phyloP scores from a whole-genome alignment of 2,888 invertebrate species.

The Boloria euphrosyne region DNA sequence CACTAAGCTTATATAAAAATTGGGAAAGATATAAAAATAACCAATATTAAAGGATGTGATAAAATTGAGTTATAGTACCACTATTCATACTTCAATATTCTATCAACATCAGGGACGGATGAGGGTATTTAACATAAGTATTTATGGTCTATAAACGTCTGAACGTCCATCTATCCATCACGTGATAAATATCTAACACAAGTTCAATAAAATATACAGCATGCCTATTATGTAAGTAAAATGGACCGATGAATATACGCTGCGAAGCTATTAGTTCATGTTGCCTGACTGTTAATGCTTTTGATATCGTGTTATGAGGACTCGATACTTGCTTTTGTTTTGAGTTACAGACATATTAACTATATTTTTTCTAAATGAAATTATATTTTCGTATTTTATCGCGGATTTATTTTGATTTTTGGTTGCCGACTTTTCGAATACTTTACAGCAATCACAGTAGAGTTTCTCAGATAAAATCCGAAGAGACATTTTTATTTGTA shows the following conservation, averaged over 20 bases:
- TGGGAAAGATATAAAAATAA: neutral
- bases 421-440: too few relatives aligned
- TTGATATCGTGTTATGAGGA: conserved; percentile 6
- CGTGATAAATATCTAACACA: conserved; percentile 9
- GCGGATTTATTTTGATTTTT: too few relatives aligned
- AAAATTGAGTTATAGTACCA: conserved; percentile 16
- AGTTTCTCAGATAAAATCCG: too few relatives aligned
- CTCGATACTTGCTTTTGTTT: neutral
- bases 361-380: neutral
- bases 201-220: neutral
- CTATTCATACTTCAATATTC: conserved; percentile 21
- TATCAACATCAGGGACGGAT: conserved; percentile 18
- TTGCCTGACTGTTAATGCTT: conserved; percentile 6
- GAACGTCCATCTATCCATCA: conserved; percentile 26
- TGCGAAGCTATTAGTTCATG: conserved; percentile 10
- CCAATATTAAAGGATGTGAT: conserved; percentile 4
- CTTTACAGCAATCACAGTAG: too few relatives aligned
- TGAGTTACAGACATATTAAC: neutral
- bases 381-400: neutral
- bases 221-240: conserved; percentile 7
- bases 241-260: conserved; percentile 2
- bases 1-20: too few relatives aligned
- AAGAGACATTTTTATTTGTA: too few relatives aligned
- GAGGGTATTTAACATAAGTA: conserved; percentile 28
- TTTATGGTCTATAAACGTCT: conserved; percentile 32